A percentile compares a stretch with the other conserved stretches of the same genome.
Conservation (phyloP, 2,888 invertebrate species). For the Aleiodes testaceus region DNA sequence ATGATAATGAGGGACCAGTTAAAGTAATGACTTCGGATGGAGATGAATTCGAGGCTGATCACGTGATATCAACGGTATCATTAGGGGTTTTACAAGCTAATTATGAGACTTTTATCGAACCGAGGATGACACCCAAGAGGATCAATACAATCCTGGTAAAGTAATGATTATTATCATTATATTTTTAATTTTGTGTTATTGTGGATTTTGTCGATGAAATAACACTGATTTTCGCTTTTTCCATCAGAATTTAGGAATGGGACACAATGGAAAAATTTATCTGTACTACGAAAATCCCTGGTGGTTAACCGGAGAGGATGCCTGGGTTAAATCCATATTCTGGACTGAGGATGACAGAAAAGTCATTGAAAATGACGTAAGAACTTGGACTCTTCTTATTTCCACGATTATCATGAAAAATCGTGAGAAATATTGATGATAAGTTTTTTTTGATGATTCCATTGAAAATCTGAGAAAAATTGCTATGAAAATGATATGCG, state of each 20-base stretch:
- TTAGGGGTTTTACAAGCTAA: conserved; percentile 81
- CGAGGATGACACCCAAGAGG: conserved; percentile 76
- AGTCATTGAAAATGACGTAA: conserved; percentile 41
- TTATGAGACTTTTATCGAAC: conserved; percentile 75
- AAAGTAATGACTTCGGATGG: conserved; percentile 73
- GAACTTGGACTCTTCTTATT: not conserved
- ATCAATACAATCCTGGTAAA: conserved; percentile 74
- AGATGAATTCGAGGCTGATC: conserved; percentile 75
- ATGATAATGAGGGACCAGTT: conserved; percentile 49
- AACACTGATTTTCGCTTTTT: conserved; percentile 23
- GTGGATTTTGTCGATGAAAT: conserved; percentile 11
- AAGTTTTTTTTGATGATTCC: no score
- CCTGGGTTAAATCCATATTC: conserved; percentile 5
- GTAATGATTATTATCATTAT: not conserved
- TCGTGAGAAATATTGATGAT: no score
- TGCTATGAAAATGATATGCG: no score
- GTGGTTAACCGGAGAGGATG: conserved; percentile 42
- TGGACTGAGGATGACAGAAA: conserved; percentile 38
- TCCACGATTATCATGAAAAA: no score
- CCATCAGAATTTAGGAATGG: conserved; percentile 76
- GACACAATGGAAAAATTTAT: conserved; percentile 81
- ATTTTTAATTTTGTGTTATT: no score
- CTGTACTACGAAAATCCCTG: conserved; percentile 64
- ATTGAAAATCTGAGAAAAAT: no score
- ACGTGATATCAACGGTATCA: conserved; percentile 81